Evolutionary conservation across 2,797 vertebrate species (phyloP).

Genomic region (Octomys mimax): DNA sequence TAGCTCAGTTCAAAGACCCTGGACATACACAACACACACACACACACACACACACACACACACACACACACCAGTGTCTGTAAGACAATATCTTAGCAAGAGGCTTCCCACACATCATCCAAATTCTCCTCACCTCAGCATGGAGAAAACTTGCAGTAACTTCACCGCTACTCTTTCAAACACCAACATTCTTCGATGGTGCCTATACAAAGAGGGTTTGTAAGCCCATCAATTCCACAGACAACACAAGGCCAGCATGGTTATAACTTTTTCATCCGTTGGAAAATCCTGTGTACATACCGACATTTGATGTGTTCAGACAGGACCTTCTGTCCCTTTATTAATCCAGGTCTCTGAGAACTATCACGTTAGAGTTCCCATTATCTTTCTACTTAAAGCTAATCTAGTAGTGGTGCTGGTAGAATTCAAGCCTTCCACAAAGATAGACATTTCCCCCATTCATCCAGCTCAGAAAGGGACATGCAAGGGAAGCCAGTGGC

Average conservation of each 20-base stretch:
- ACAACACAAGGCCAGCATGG: neutral
- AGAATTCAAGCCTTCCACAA: neutral
- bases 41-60: neutral
- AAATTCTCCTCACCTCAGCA: neutral
- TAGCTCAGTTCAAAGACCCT: neutral
- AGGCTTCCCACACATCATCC: neutral
- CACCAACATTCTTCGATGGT: neutral
- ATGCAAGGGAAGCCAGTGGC: neutral
- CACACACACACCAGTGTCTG: neutral
- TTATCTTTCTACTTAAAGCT: conserved; percentile 29
- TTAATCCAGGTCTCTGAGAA: neutral
- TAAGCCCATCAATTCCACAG: neutral
- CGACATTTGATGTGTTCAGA: neutral
- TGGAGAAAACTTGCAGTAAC: neutral
- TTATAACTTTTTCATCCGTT: neutral
- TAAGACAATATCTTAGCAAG: neutral
- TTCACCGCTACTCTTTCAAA: neutral
- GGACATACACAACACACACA: neutral
- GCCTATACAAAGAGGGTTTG: neutral
- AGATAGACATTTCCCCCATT: neutral
- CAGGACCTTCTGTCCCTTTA: neutral
- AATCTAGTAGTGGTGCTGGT: neutral
- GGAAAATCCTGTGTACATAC: neutral
- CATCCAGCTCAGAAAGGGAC: neutral
- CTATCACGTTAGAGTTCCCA: neutral